Base-by-base conservation (phyloP, 2,888 invertebrate species). In the Prenolepis imparis region DNA sequence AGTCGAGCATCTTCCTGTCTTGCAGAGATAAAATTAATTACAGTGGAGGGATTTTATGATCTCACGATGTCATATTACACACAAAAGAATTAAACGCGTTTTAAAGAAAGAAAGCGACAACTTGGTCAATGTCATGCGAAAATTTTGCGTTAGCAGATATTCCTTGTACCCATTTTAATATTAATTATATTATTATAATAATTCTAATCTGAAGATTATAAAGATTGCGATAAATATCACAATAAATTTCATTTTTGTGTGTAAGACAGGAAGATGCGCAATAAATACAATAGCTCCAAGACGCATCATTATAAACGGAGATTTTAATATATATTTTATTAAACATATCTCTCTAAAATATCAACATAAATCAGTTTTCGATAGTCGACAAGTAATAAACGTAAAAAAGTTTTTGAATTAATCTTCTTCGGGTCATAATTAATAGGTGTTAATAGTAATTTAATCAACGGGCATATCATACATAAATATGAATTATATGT, bases 21-120 rank as follows among this genome's bases (percentile, higher is more conserved):
- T 73, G 41, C 67, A 24, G 21, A 82, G 86, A 73, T 82, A 82
- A 84, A 77, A 59, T 81, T 86, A 86, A 86, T 86, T 84, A 55
- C 68, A 44, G 39, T 67, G 61, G 44, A n/a, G 12, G 55, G 21
- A 52, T 67, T 68, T 67, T 75, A 41, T 44, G 36, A 28, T 86
- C 86, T 68, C 84, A 84, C 75, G 73, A 64, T 39, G 64, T 28
- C 61, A 24, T 66, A 66, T 72, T 48, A 48, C 32, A 72, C 61
- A 84, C 66, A 82, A 84, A 82, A 63, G 75, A 68, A 78, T 80
- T 59, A 59, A 39, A 15, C 73, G 52, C 52, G 15, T 73, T 72
- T 83, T 67, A 44, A 78, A 75, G 74, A 83, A 83, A 85, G 85
- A 83, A 83, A 85, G 83, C 32, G 36, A 64, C 78, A 73, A 82